phyloP scores from a whole-genome alignment of 2,888 invertebrate species.

The Bellardia bayeri region DNA sequence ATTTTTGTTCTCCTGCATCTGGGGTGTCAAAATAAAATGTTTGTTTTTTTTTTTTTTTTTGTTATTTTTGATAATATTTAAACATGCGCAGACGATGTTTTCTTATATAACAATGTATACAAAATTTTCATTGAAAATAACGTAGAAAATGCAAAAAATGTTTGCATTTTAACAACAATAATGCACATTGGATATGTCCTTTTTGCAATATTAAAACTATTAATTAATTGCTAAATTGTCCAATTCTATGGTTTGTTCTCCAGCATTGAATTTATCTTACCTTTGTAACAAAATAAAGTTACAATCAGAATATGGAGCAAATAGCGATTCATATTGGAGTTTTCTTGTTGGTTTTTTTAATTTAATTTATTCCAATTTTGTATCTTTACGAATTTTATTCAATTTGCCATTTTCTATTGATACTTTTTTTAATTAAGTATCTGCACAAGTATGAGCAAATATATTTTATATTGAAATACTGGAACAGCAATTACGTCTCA shows the following conservation, averaged over 20 bases:
- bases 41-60: slow-evolving; percentile 5
- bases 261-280: slow-evolving; percentile 49
- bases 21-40: slow-evolving; percentile 38
- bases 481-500: slow-evolving; percentile 21
- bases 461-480: neutral
- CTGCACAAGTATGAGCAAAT: neutral
- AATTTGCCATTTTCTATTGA: slow-evolving; percentile 26
- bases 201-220: neutral
- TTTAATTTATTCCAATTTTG: slow-evolving; percentile 38
- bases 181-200: neutral
- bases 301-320: slow-evolving; percentile 62
- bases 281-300: slow-evolving; percentile 59
- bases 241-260: neutral
- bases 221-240: neutral
- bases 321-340: slow-evolving; percentile 58
- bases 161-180: slow-evolving; percentile 14
- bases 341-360: neutral
- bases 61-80: neutral
- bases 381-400: slow-evolving; percentile 22
- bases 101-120: slow-evolving; percentile 80
- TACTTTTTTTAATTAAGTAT: slow-evolving; percentile 12
- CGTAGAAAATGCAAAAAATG: neutral
- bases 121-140: slow-evolving; percentile 76
- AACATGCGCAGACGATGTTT: slow-evolving; percentile 77
- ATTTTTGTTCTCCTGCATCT: slow-evolving; percentile 19